Evolutionary conservation across 2,113 vertebrate genomes (phyloP).

Genomic region (Xenopus tropicalis): UCB_Xtro_10.0 CM004447.2:11445501-11446000

Average conservation of each 20-base stretch:
- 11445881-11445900: no score
- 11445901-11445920: no score
- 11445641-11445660: slow-evolving; percentile 55
- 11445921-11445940: no score
- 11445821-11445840: no score
- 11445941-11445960: no score
- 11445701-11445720: slow-evolving; percentile 53
- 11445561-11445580: slow-evolving; percentile 47
- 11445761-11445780: no score
- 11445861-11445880: no score
- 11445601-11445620: slow-evolving; percentile 55
- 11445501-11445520: slow-evolving; percentile 57
- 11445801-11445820: no score
- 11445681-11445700: slow-evolving; percentile 49
- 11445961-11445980: no score
- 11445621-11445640: slow-evolving; percentile 54
- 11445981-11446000: no score
- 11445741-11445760: slow-evolving; percentile 32
- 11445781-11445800: no score
- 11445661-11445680: slow-evolving; percentile 52
- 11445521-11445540: slow-evolving; percentile 52
- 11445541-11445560: slow-evolving; percentile 26
- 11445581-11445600: slow-evolving; percentile 19
- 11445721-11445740: slow-evolving; percentile 53
- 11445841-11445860: no score